phyloP scores from a whole-genome alignment of 2,888 invertebrate species.

The Mimumesa dahlbomi region DNA sequence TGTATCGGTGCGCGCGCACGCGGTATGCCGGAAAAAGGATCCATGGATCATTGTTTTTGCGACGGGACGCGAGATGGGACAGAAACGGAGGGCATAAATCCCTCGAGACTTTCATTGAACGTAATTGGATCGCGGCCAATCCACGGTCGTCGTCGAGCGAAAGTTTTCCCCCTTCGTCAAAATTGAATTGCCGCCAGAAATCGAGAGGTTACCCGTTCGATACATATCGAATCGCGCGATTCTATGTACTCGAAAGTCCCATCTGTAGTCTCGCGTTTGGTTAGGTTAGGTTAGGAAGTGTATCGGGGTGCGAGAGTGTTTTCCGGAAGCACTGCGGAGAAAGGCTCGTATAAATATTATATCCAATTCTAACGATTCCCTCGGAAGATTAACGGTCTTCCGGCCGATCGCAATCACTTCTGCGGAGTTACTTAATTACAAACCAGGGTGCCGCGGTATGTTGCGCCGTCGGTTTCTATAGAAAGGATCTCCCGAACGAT shows the following conservation, averaged over 20 bases:
- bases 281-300: conserved; percentile 2
- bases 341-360: conserved; percentile 1
- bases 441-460: conserved; percentile 15
- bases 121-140: conserved; percentile 68
- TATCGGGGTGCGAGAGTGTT: background rate
- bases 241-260: too few species aligned
- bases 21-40: conserved; percentile 59
- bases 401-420: conserved; percentile 36
- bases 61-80: conserved; percentile 41
- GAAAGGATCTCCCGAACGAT: conserved; percentile 21
- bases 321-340: conserved; percentile 12
- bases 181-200: conserved; percentile 57
- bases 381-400: conserved; percentile 40
- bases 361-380: conserved; percentile 35
- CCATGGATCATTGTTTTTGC: conserved; percentile 63
- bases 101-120: conserved; percentile 64
- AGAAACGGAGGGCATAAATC: conserved; percentile 61
- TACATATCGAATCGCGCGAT: background rate
- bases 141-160: conserved; percentile 43
- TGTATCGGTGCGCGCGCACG: conserved; percentile 42
- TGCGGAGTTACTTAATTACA: conserved; percentile 41
- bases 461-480: conserved; percentile 20
- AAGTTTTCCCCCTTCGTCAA: conserved; percentile 45
- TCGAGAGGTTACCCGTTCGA: conserved; percentile 21
- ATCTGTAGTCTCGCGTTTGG: too few species aligned